Conservation (phyloP, 2,113 vertebrate genomes). For the Salvelinus fontinalis region DNA sequence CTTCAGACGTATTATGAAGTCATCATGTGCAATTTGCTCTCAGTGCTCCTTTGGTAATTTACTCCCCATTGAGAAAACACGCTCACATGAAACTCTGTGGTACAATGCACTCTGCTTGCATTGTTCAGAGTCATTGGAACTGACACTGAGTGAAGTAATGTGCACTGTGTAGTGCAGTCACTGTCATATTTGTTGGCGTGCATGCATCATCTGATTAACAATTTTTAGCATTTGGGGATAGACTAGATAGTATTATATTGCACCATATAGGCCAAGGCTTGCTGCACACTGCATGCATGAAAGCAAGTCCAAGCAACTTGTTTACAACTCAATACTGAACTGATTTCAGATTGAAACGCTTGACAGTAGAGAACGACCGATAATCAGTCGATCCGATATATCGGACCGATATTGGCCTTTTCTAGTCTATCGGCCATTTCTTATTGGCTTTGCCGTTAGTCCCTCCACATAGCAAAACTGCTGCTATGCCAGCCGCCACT, state of each 20-base stretch:
- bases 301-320: slow-evolving; percentile 55
- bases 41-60: slow-evolving; percentile 63
- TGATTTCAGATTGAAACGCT: slow-evolving; percentile 33
- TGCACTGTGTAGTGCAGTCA: not conserved
- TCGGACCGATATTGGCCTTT: too few relatives aligned
- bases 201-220: too few relatives aligned
- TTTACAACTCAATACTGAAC: slow-evolving; percentile 41
- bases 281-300: slow-evolving; percentile 31
- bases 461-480: too few relatives aligned
- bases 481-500: too few relatives aligned
- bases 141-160: slow-evolving; percentile 62
- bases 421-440: too few relatives aligned
- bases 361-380: slow-evolving; percentile 38
- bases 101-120: slow-evolving; percentile 59
- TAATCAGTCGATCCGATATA: too few relatives aligned
- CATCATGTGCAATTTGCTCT: slow-evolving; percentile 65
- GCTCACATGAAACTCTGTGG: slow-evolving; percentile 51
- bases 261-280: slow-evolving; percentile 21
- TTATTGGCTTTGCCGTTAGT: too few relatives aligned
- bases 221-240: slow-evolving; percentile 53
- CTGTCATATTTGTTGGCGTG: too few relatives aligned
- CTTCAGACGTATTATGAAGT: slow-evolving; percentile 65
- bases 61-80: slow-evolving; percentile 56
- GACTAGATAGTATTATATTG: slow-evolving; percentile 51
- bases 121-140: slow-evolving; percentile 66